Evolutionary conservation across 1,140 invertebrate species (phyloP), one percentile per base, ranked within the genome.

Genomic region (Danaus plexippus): DNA sequence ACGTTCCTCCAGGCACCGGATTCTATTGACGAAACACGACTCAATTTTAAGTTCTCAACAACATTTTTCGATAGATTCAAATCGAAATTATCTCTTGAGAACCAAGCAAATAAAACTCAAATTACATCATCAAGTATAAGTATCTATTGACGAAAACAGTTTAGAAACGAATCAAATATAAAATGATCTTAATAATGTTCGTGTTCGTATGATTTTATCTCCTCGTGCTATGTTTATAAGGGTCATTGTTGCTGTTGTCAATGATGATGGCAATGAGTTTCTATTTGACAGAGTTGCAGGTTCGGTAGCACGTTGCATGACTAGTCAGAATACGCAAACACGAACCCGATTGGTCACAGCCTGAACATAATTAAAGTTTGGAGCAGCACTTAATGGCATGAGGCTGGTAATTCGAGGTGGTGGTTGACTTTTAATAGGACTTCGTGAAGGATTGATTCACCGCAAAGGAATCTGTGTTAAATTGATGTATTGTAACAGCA

Each of bases 331-430:
- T 77, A 75, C 71, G 61, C 69, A 80, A 81, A 85, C 81, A 87
- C 81, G 84, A 85, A 75, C 79, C 70, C 80, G 71, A 87, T 87
- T 87, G 84, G 81, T 85, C 82, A 87, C 84, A 85, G 79, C 67
- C 80, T 61, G 75, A 85, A 85, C 76, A 80, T 85, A 87, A 87
- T 87, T 87, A 87, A 87, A 87, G 81, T 87, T 87, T 83, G 82
- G 80, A 80, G 78, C 76, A 81, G 71, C 78, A 77, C 69, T 76
- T 87, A 84, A 85, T 87, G 82, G 82, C 78, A 78, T 83, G 77
- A 85, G 74, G 78, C 77, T 75, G 74, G 73, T 78, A 71, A 85
- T 87, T 85, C 79, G 81, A 81, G 80, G 77, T 83, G 79, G 77
- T 83, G 71, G 71, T 67, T 85, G 81, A 86, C 79, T 86, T 86